Evolutionary conservation across 2,113 vertebrate genomes (phyloP).

Genomic region (Varanus komodoensis): DNA sequence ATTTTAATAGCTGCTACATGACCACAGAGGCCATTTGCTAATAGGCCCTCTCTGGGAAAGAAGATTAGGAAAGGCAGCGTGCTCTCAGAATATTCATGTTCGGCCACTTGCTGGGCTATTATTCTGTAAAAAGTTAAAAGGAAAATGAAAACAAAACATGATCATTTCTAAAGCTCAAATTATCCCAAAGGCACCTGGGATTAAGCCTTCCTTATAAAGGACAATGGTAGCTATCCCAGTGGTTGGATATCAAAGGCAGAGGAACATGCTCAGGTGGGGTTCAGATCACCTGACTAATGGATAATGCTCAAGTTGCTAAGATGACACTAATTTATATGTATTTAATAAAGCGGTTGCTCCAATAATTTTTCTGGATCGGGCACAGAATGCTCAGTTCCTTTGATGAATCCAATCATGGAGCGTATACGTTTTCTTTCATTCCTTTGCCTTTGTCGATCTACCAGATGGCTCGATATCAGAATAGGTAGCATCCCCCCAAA

Average conservation of each 20-base stretch:
- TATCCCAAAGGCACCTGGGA: not conserved
- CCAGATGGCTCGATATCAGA: constrained; percentile 4
- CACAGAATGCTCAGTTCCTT: not conserved
- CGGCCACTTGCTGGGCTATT: not conserved
- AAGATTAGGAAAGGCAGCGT: not conserved
- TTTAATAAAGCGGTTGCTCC: not conserved
- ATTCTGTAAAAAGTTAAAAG: constrained; percentile 23
- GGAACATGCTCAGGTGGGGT: not conserved
- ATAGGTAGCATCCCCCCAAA: not conserved
- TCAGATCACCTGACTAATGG: not conserved
- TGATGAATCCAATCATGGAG: not conserved
- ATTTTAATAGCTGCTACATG: not conserved
- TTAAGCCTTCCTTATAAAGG: not conserved
- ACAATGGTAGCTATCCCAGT: not conserved
- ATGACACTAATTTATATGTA: not conserved
- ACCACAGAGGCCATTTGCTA: not conserved
- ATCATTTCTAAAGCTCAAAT: constrained; percentile 5
- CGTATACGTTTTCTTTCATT: not conserved
- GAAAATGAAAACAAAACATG: constrained; percentile 20
- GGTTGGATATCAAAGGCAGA: not conserved
- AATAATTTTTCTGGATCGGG: not conserved
- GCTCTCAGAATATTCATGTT: not conserved
- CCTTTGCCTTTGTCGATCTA: not conserved
- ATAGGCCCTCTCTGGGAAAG: not conserved
- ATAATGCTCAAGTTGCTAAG: not conserved